Evolutionary conservation across 2,888 invertebrate species (phyloP), one percentile per base, ranked within the genome.

Genomic region (Drosophila colorata): DNA sequence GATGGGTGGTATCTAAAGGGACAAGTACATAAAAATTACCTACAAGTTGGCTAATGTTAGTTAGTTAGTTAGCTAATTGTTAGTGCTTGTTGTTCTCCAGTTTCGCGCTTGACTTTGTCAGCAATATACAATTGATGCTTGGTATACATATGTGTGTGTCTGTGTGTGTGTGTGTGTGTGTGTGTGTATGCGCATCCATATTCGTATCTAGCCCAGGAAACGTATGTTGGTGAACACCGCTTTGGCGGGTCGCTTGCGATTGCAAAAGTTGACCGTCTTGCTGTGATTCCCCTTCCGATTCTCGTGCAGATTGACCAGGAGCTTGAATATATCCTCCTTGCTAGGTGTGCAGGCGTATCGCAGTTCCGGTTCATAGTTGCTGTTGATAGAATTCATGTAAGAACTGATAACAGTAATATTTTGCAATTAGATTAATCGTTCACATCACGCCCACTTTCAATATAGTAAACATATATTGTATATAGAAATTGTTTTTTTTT

Each of bases 141-240:
- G 83, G 83, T 83, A 83, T 83, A 83, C 83, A 83, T 88, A 88
- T 82, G 77, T 77, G 65, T 86, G 63, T 71, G 48, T 71, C 38
- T 35, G 31, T 46, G 8, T 40, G 43, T 38, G 48, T 63, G 41
- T 43, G 2, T 33, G 33, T 52, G 31, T 69, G 14, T 41, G 14
- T 37, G 28, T 58, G 37, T 56, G 0, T 43, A 5, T 35, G 31
- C 53, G 37, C 56, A 14, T 33, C 3, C 33, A 38, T 43, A n/a
- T 51, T 8, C n/a, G 8, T 14, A 55, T 71, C 90, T 93, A 93
- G 59, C 95, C 95, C 70, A 95, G 90, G 88, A 94, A 95, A 31
- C 95, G 93, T 77, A 95, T 94, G 89, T 94, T 95, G 64, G 94
- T 94, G 82, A 94, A 94, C 46, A 95, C 93, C 5, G 93, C 92